Evolutionary conservation across 1,140 invertebrate genomes (phyloP), one percentile per base, ranked within the genome.

Genomic region (Planococcus citri): DNA sequence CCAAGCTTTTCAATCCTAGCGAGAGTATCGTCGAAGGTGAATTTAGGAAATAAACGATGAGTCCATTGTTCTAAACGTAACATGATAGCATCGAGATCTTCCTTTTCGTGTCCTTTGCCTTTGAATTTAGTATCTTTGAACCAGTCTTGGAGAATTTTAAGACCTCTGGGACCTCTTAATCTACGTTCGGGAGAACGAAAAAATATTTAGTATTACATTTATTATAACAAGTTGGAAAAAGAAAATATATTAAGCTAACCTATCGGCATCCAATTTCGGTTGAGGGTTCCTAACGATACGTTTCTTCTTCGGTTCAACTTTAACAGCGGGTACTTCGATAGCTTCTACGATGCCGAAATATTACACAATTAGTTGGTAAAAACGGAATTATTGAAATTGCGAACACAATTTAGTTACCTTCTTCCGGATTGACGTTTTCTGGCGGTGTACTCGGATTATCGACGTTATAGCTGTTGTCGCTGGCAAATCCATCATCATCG

Each of bases 31-130:
- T 73, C 73, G 70, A 75, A 75, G 9, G 71, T 72, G 74, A 88
- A 88, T 75, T 89, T 93, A 0, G 94, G 93, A 82, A 88, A 95
- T 58, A 97, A 76, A 71, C 94, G 82, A 77, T 96, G 92, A 1
- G 87, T 87, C 95, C 95, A 97, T 75, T 96, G 93, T 75, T 97
- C 91, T 68, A 96, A 75, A 73, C 85, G 87, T 51, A 88, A 86
- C 80, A 97, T 83, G 0, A 96, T 79, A 64, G 84, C 76, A 76
- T 91, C 84, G 17, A 97, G 80, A 81, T 97, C 94, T 72, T 87
- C 79, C 71, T 85, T 86, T 79, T 96, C 94, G 78, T 89, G 80
- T 0, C 90, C 90, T 81, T 89, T 87, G 67, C 92, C 94, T 78
- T 87, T 84, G 75, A 89, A 92, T 77, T 91, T 89, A 61, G 94